These are phyloP conservation scores for Trypoxylus dichotomus DNA, from an alignment of 1,140 invertebrate species.

Conservation along the genomic window DNA sequence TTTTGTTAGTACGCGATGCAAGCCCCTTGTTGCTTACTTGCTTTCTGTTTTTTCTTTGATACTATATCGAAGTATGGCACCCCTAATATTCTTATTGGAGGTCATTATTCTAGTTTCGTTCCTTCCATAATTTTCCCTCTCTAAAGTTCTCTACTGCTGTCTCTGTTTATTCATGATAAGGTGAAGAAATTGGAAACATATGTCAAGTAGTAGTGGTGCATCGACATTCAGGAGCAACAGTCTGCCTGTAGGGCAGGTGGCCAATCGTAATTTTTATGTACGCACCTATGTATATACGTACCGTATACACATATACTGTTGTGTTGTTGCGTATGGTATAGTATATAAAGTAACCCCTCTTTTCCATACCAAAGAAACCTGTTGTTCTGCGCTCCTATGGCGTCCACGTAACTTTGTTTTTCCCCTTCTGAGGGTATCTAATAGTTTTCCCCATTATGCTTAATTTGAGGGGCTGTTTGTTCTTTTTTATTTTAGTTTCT, in stretches of 20 bases:
- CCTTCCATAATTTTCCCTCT: background rate
- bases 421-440: slow-evolving; percentile 2
- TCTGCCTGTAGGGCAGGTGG: slow-evolving; percentile 29
- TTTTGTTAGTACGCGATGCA: background rate
- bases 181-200: slow-evolving; percentile 35
- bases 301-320: background rate
- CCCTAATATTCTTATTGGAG: slow-evolving; percentile 32
- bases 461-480: slow-evolving; percentile 30
- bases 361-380: slow-evolving; percentile 29
- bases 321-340: background rate
- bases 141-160: background rate
- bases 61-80: background rate
- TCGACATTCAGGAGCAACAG: slow-evolving; percentile 23
- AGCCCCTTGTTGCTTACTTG: background rate
- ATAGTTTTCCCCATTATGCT: slow-evolving; percentile 34
- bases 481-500: background rate
- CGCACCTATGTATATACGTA: background rate
- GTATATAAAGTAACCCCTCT: slow-evolving; percentile 5
- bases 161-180: slow-evolving; percentile 31
- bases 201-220: slow-evolving; percentile 33
- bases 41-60: no score
- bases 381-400: slow-evolving; percentile 27
- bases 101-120: slow-evolving; percentile 9
- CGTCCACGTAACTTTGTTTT: slow-evolving; percentile 23
- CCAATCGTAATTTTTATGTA: slow-evolving; percentile 29